Evolutionary conservation across 1,140 invertebrate species (phyloP), one percentile per base, ranked within the genome.

Genomic region (Bombus cullumanus): DNA sequence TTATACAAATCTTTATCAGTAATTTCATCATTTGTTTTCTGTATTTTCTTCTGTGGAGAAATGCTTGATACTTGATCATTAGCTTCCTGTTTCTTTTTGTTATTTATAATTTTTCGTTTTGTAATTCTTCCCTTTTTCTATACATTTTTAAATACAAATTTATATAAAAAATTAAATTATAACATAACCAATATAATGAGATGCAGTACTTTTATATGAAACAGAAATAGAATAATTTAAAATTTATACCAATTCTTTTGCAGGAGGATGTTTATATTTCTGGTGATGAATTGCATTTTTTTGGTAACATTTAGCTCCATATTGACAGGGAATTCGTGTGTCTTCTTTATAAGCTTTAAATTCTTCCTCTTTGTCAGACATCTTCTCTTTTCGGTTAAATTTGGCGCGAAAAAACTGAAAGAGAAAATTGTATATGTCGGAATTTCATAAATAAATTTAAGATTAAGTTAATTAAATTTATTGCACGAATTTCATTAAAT

Each of bases 251-350:
- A 0, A 34, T 1, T 93, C 88, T 89, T 93, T 92, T 90, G 94
- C 94, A 15, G 97, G 97, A 12, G 97, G 97, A 95, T 98, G 98
- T 94, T 97, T 97, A 84, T 96, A 99, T 91, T 97, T 97, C 83
- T 96, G 94, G 66, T 97, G 95, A 95, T 99, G 98, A 1, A 96
- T 95, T 18, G 96, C 94, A 96, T 98, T 98, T 94, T 97, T 98
- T 92, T 98, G 97, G 95, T 98, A 98, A 95, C 98, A 99, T 89
- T 97, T 97, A 34, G 90, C 93, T 59, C 97, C 97, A 93, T 98
- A 98, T 95, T 97, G 97, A 94, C 98, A 99, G 10, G 95, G 89
- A 25, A 94, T 94, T 91, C 96, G 92, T 2, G 91, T 68, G 92
- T 96, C 96, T 43, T 95, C 81, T 74, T 93, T 73, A 43, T 93